Evolutionary conservation across 1,140 invertebrate genomes (phyloP), one percentile per base, ranked within the genome.

Genomic region (Eciton burchellii): DNA sequence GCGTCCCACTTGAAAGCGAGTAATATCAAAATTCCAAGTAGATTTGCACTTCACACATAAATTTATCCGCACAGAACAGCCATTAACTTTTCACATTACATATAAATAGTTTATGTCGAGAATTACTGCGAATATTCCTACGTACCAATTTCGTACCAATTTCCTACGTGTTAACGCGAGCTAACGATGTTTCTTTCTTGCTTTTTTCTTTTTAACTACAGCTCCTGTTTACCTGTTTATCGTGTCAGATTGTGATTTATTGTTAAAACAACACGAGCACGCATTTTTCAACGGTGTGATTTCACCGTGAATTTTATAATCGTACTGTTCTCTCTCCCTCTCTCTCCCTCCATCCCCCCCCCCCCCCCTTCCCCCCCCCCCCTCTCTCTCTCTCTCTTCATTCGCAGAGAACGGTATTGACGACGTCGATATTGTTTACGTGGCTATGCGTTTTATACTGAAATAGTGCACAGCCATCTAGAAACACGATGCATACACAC

Each of bases 401-500:
- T 29, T 21, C 21, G 24, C 16, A 66, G 66, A 11, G 35, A 66
- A 43, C 19, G 21, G 12, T 35, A 43, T 54, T 43, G 21, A 54
- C 16, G 16, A 29, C n/a, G 9, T 1, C 41, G 73, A 19, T 54
- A 43, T 56, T 29, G 68, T 29, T 41, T 54, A 66, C 19, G 0
- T 4, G 9, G 21, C 16, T 54, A 54, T 35, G 35, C 11, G 66
- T 56, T 68, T 68, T 43, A 43, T 12, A 24, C 21, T 63, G 49
- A 63, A 52, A 76, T 74, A 24, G 24, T 21, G 41, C 35, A 29
- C 21, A 68, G 63, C 16, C 47, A 41, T 11, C 60, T 68, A 49
- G 21, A 77, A 74, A 77, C 47, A 47, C 57, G 43, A 35, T 60
- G 56, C 56, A 29, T 60, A 56, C n/a, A 41, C 35, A 29, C 21